A percentile compares a stretch with the other conserved stretches of the same genome.
These are phyloP conservation scores for Fopius arisanus DNA, from an alignment of 1,140 invertebrate genomes.

Conservation along the genomic window DNA sequence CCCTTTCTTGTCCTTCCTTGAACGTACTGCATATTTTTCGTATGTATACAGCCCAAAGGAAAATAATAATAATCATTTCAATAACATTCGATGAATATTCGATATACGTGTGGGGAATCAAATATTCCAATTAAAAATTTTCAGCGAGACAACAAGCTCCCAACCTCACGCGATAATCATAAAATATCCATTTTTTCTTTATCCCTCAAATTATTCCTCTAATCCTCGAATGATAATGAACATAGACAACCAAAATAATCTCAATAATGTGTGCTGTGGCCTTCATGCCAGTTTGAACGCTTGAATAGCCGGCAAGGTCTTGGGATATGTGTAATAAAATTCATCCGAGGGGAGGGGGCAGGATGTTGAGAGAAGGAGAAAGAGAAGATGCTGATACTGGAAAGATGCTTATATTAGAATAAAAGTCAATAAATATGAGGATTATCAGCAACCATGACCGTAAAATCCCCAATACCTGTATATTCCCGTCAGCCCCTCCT, in stretches of 20 bases:
- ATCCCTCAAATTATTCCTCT: slow-evolving; percentile 9
- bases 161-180: background rate
- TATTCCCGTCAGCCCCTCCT: slow-evolving; percentile 18
- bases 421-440: slow-evolving; percentile 51
- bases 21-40: slow-evolving; percentile 30
- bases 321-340: slow-evolving; percentile 2
- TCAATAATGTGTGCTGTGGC: background rate
- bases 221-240: slow-evolving; percentile 14
- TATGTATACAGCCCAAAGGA: slow-evolving; percentile 14
- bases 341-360: background rate
- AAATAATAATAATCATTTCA: slow-evolving; percentile 7
- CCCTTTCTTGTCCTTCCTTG: background rate
- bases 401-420: slow-evolving; percentile 31
- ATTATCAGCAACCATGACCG: slow-evolving; percentile 41
- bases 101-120: background rate
- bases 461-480: slow-evolving; percentile 31
- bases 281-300: background rate
- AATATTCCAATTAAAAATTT: background rate
- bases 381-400: slow-evolving; percentile 3
- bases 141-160: background rate
- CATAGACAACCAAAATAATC: slow-evolving; percentile 7
- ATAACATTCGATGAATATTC: slow-evolving; percentile 3
- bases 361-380: slow-evolving; percentile 14
- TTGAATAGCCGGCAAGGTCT: background rate
- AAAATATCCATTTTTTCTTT: background rate